Conservation (phyloP, 2,888 invertebrate genomes). For the Phyllotreta striolata region DNA sequence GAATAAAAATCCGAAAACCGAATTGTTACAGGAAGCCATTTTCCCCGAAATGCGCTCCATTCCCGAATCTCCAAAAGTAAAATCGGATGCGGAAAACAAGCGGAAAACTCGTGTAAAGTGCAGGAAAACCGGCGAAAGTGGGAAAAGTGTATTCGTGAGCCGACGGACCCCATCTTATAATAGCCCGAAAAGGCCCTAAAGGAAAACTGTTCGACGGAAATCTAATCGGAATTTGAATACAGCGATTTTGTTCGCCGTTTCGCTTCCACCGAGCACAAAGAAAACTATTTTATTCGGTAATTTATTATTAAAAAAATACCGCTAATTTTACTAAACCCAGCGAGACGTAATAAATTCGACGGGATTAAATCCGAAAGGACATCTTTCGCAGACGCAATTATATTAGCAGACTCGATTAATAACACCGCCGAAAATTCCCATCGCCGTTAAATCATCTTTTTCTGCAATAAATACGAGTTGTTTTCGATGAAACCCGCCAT, state of each 20-base stretch:
- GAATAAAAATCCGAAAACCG: constrained; percentile 1
- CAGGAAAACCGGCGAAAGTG: constrained; percentile 35
- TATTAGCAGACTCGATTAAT: background rate
- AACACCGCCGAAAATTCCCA: background rate
- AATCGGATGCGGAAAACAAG: constrained; percentile 43
- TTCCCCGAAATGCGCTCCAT: constrained; percentile 23
- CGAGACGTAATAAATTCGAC: constrained; percentile 1
- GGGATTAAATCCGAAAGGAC: constrained; percentile 1
- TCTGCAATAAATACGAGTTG: too few relatives aligned
- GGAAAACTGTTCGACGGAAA: constrained; percentile 38
- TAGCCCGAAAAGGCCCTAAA: constrained; percentile 38
- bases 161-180: constrained; percentile 40
- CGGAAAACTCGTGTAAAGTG: constrained; percentile 45
- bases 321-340: background rate
- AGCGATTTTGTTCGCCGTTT: constrained; percentile 11
- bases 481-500: too few relatives aligned
- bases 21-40: constrained; percentile 12
- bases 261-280: background rate
- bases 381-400: background rate
- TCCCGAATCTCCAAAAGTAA: constrained; percentile 28
- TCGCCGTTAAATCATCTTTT: constrained; percentile 1
- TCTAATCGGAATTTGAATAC: constrained; percentile 49
- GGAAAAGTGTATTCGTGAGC: constrained; percentile 34
- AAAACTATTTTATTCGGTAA: too few relatives aligned
- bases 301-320: too few relatives aligned